Evolutionary conservation across 2,888 invertebrate species (phyloP).

Genomic region (Lycia hirtaria): DNA sequence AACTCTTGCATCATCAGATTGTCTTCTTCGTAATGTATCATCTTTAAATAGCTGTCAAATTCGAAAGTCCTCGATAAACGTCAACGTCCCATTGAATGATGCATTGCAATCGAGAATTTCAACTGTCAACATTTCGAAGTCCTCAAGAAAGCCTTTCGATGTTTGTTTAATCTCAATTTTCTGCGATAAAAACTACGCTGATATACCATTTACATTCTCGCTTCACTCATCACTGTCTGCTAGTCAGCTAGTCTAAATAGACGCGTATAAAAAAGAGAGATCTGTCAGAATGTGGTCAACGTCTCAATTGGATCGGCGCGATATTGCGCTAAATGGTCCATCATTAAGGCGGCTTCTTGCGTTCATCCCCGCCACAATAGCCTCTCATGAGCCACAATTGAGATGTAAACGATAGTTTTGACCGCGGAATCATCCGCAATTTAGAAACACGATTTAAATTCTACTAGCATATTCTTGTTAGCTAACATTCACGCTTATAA

Average conservation of each 20-base stretch:
- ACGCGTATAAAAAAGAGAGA: conserved; percentile 55
- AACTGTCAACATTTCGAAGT: conserved; percentile 18
- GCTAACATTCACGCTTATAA: neutral
- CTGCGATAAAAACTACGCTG: conserved; percentile 18
- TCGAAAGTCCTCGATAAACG: conserved; percentile 17
- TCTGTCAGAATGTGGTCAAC: conserved; percentile 59
- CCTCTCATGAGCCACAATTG: conserved; percentile 60
- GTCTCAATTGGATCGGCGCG: conserved; percentile 63
- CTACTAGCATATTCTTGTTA: conserved; percentile 14
- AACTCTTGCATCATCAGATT: conserved; percentile 28
- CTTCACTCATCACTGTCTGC: conserved; percentile 33
- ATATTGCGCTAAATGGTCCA: conserved; percentile 69
- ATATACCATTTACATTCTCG: conserved; percentile 25
- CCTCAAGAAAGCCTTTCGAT: conserved; percentile 20
- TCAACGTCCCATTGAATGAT: conserved; percentile 5
- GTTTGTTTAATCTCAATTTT: conserved; percentile 23
- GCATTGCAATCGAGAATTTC: conserved; percentile 1
- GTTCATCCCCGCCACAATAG: conserved; percentile 59
- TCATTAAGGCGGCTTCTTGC: conserved; percentile 62
- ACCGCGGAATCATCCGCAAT: conserved; percentile 38
- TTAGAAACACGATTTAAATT: conserved; percentile 25
- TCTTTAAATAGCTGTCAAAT: conserved; percentile 12
- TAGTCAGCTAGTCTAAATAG: conserved; percentile 58
- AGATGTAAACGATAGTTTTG: conserved; percentile 56
- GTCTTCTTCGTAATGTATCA: conserved; percentile 13